phyloP scores from a whole-genome alignment of 2,113 vertebrate genomes.

The Desmodus rotundus region DNA sequence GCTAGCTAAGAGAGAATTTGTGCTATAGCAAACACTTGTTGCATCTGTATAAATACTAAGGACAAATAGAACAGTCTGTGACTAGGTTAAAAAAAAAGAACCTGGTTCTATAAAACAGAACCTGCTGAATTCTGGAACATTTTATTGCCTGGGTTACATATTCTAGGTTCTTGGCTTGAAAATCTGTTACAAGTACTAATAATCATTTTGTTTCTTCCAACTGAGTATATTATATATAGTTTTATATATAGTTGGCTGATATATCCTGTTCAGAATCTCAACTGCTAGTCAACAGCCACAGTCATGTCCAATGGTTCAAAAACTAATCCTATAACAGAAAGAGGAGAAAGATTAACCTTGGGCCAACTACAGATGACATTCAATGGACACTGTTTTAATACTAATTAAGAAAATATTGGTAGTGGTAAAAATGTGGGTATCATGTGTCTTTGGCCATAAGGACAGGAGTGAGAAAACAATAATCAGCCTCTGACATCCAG shows the following conservation, averaged over 20 bases:
- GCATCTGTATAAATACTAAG: not conserved
- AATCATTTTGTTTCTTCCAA: not conserved
- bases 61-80: not conserved
- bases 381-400: not conserved
- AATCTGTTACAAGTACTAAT: not conserved
- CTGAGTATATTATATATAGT: not conserved
- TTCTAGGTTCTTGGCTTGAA: not conserved
- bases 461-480: not conserved
- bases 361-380: not conserved
- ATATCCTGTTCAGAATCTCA: not conserved
- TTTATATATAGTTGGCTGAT: not conserved
- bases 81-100: not conserved
- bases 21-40: not conserved
- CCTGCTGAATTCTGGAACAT: not conserved
- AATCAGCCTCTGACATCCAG: not conserved
- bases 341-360: not conserved
- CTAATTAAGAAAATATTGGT: conserved; percentile 54
- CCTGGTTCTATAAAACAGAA: not conserved
- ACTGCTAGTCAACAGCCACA: not conserved
- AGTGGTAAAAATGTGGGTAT: not conserved
- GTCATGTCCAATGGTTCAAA: not conserved
- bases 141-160: not conserved
- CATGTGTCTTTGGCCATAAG: not conserved
- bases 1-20: not conserved
- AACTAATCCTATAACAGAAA: not conserved